Conservation (phyloP, 2,113 vertebrate species). For the Vulpes ferrilata region DNA sequence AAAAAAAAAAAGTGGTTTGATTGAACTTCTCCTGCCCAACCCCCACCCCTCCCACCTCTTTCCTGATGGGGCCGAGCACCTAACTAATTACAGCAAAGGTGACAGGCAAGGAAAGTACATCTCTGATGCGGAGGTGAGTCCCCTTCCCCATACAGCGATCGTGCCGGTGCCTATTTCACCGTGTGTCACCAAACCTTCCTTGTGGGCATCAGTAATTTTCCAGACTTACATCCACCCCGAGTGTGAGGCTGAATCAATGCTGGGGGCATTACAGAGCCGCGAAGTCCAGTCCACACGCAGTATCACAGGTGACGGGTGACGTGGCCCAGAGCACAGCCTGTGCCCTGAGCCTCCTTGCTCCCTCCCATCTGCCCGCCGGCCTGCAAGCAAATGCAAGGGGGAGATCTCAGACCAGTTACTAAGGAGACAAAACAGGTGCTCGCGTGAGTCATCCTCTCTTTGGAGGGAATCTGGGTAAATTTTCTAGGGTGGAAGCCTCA, state of each 20-base stretch:
- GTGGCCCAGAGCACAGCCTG: neutral
- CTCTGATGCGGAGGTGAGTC: conserved; percentile 43
- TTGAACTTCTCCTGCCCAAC: neutral
- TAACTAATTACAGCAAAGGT: conserved; percentile 29
- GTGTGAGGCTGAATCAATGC: conserved; percentile 29
- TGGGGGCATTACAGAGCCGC: conserved; percentile 25
- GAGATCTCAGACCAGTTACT: conserved; percentile 88
- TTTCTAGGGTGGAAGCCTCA: conserved; percentile 74
- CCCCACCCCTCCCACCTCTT: neutral
- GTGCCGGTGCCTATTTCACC: conserved; percentile 17
- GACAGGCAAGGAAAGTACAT: conserved; percentile 27
- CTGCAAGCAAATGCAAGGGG: conserved; percentile 82
- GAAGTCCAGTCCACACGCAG: conserved; percentile 52
- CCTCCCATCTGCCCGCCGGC: conserved; percentile 75
- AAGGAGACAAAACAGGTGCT: conserved; percentile 88
- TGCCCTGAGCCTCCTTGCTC: conserved; percentile 60
- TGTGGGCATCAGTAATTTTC: conserved; percentile 77
- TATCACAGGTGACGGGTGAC: conserved; percentile 61
- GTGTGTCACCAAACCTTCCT: conserved; percentile 57
- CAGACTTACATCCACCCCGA: conserved; percentile 43
- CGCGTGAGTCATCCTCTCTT: conserved; percentile 83
- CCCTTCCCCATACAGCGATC: conserved; percentile 48
- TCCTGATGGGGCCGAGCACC: neutral
- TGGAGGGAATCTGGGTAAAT: conserved; percentile 79
- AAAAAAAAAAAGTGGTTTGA: neutral